Percentiles rank a stretch among this genome's conserved stretches.
phyloP scores from a whole-genome alignment of 2,797 vertebrate genomes.

The Anniella stebbinsi region DNA sequence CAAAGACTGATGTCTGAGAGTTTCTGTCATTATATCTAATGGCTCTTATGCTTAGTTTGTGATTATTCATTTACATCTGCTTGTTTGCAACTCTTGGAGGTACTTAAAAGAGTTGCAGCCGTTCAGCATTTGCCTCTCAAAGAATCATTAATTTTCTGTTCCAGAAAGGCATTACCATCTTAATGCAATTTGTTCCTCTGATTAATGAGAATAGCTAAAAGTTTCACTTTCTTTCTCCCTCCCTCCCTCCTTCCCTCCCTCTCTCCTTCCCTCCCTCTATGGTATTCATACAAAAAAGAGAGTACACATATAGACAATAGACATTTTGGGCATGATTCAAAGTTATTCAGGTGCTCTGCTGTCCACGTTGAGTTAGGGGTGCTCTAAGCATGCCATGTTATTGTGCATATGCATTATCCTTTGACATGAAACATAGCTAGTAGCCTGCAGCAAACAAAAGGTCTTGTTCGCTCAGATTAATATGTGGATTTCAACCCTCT shows the following conservation, averaged over 20 bases:
- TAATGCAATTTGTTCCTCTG: constrained; percentile 66
- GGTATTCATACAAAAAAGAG: constrained; percentile 41
- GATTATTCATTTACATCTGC: constrained; percentile 68
- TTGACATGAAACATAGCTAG: background rate
- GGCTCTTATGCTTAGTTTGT: constrained; percentile 55
- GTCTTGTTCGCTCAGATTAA: background rate
- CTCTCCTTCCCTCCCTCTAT: no score
- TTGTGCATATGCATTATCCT: background rate
- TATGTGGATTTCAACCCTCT: background rate
- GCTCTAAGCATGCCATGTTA: background rate
- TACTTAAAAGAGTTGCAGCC: constrained; percentile 45
- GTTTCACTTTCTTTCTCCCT: background rate
- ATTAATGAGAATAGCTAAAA: constrained; percentile 68
- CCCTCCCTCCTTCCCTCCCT: no score
- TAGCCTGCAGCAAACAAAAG: background rate
- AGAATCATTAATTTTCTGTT: constrained; percentile 59
- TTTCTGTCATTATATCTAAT: constrained; percentile 70
- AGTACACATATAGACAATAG: constrained; percentile 31
- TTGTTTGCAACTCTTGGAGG: background rate
- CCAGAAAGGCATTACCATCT: constrained; percentile 62
- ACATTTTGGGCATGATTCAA: constrained; percentile 1
- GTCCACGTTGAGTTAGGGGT: background rate
- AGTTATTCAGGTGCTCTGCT: background rate
- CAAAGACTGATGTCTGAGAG: constrained; percentile 50
- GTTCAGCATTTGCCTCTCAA: constrained; percentile 5